Evolutionary conservation across 1,140 invertebrate species (phyloP).

Genomic region (Lordiphosa clarofinis): DNA sequence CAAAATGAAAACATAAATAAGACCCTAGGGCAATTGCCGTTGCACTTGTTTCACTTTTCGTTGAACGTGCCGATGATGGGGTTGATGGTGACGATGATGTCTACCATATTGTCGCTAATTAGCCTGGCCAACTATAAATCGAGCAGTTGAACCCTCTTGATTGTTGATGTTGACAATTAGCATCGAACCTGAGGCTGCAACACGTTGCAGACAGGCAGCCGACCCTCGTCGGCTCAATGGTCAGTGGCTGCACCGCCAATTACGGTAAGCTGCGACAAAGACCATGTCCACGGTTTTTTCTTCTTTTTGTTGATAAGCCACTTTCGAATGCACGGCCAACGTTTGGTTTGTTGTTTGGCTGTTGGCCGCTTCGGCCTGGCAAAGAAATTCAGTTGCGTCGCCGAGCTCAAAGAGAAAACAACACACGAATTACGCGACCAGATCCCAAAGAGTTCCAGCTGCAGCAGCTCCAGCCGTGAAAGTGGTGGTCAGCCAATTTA

Average conservation of each 20-base stretch:
- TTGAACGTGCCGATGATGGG: constrained; percentile 19
- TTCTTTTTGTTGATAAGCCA: constrained; percentile 67
- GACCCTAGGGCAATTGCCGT: constrained; percentile 17
- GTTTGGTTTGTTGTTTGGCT: constrained; percentile 45
- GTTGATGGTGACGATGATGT: constrained; percentile 8
- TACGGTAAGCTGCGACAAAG: constrained; percentile 42
- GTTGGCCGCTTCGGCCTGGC: constrained; percentile 20
- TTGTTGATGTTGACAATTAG: constrained; percentile 63
- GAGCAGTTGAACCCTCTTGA: constrained; percentile 45
- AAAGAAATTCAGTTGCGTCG: constrained; percentile 69
- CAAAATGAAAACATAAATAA: constrained; percentile 57
- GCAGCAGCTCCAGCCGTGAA: constrained; percentile 49
- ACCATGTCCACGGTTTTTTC: constrained; percentile 45
- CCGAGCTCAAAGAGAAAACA: constrained; percentile 73
- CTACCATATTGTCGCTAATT: constrained; percentile 43
- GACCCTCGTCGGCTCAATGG: constrained; percentile 2
- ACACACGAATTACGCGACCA: constrained; percentile 44
- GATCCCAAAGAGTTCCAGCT: constrained; percentile 22
- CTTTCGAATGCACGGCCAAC: constrained; percentile 71
- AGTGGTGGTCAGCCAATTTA: constrained; percentile 56
- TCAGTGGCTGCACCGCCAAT: constrained; percentile 39
- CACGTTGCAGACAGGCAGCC: constrained; percentile 24
- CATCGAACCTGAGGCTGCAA: constrained; percentile 38
- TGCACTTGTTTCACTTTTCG: constrained; percentile 56
- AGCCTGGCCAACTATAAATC: constrained; percentile 48